phyloP scores from a whole-genome alignment of 1,140 invertebrate genomes.

The Cyclina sinensis region DNA sequence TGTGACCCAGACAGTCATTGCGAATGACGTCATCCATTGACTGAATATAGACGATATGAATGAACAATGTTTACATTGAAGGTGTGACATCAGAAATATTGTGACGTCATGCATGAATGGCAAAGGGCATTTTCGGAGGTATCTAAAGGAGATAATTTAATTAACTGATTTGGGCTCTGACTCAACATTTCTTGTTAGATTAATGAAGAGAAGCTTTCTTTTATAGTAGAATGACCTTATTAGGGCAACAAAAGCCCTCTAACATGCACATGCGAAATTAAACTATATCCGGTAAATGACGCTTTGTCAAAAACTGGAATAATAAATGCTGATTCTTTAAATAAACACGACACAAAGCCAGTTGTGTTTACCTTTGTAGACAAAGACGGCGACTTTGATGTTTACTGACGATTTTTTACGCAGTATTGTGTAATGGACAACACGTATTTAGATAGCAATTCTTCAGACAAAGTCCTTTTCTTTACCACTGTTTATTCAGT shows the following conservation, averaged over 20 bases:
- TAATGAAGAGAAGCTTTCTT: too few relatives aligned
- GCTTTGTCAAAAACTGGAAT: background rate
- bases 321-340: conserved; percentile 34
- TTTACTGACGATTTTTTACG: background rate
- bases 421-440: background rate
- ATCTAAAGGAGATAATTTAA: too few relatives aligned
- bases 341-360: conserved; percentile 14
- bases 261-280: background rate
- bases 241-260: background rate
- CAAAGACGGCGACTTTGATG: conserved; percentile 9
- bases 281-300: background rate
- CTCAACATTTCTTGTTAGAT: too few relatives aligned
- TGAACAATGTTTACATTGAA: background rate
- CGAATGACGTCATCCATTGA: conserved; percentile 11
- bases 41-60: background rate
- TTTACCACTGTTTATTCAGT: too few relatives aligned
- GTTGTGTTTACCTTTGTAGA: conserved; percentile 7
- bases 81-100: background rate
- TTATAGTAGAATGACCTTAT: background rate
- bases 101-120: background rate
- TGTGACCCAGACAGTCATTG: too few relatives aligned
- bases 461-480: too few relatives aligned
- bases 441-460: too few relatives aligned
- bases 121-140: background rate
- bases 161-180: too few relatives aligned